Percentiles rank a stretch among this genome's conserved stretches.
These are phyloP conservation scores for Zosterops borbonicus DNA, from an alignment of 2,113 vertebrate species.

Conservation along the genomic window DNA sequence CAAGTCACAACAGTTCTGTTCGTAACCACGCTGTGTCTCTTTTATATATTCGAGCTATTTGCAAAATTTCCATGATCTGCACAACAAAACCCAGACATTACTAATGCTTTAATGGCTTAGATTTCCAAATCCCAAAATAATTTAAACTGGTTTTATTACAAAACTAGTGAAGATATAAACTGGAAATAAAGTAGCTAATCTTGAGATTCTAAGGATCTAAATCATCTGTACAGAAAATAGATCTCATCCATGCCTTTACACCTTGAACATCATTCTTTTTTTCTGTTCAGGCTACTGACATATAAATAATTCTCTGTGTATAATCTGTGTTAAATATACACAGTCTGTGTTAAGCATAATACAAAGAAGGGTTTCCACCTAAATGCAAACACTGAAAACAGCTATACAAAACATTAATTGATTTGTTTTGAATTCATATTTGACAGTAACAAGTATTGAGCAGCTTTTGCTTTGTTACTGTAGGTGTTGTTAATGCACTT, in stretches of 20 bases:
- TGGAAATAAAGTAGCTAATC: not conserved
- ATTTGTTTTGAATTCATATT: slow-evolving; percentile 57
- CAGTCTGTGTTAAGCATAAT: slow-evolving; percentile 37
- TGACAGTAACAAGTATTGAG: slow-evolving; percentile 56
- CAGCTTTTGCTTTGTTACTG: slow-evolving; percentile 60
- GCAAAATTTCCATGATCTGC: slow-evolving; percentile 9
- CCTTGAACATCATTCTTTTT: not conserved
- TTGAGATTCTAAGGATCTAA: not conserved
- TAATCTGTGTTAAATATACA: slow-evolving; percentile 36
- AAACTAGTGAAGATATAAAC: not conserved
- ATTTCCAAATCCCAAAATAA: not conserved
- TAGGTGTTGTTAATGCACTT: slow-evolving; percentile 74
- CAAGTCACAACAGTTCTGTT: slow-evolving; percentile 42
- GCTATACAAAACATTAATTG: slow-evolving; percentile 51
- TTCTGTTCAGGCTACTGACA: not conserved
- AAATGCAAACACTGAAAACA: slow-evolving; percentile 59
- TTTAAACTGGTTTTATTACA: not conserved
- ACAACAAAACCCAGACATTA: not conserved
- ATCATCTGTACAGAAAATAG: not conserved
- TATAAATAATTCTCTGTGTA: not conserved
- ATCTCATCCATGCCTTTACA: not conserved
- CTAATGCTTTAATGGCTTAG: not conserved
- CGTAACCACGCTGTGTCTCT: not conserved
- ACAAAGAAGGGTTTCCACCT: slow-evolving; percentile 47
- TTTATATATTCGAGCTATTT: not conserved